Base-by-base conservation (phyloP, 2,888 invertebrate genomes). In the Ditula angustiorana region DNA sequence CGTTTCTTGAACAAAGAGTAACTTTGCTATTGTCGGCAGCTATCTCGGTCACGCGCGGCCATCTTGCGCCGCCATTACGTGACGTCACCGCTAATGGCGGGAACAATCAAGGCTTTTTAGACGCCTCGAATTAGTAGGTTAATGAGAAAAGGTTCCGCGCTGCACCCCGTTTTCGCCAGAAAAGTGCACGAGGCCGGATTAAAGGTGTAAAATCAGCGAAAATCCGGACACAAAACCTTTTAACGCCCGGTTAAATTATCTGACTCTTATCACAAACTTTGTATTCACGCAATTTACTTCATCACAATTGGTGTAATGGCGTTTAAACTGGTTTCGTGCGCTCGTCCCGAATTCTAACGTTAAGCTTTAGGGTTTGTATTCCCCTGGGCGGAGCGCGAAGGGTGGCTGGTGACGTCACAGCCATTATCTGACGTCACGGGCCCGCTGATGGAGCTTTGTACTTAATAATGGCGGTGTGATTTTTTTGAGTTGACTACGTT, bases 11-110 rank as follows among this genome's bases (percentile, higher is more conserved):
- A 69, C 68, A 67, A 69, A 69, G 66, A 41, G 61, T 66, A 71
- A 74, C 61, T 73, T 71, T 56, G 67, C 61, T 67, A 71, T 72
- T 73, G 71, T 63, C 63, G 65, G 35, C 37, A 50, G 50, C 50
- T 64, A 63, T 52, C 64, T 60, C 64, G 64, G 62, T 23, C 59
- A 60, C 50, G 59, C 56, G 59, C 53, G 33, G 53, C 53, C 53
- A 23, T 60, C 47, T 59, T 59, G 58, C 58, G 67, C 28, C 66
- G 71, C 68, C 72, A 68, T 71, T 61, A 66, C 64, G 69, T 71
- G 70, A 70, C 72, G 71, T 69, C 69, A 69, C 65, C 53, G 28
- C 62, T 60, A 69, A 69, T 71, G 70, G 68, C 66, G 61, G 66
- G 37, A 44, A 59, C 55, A 56, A 44, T 64, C 64, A 66, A 59